phyloP scores from a whole-genome alignment of 2,888 invertebrate genomes.

The Polia nebulosa region DNA sequence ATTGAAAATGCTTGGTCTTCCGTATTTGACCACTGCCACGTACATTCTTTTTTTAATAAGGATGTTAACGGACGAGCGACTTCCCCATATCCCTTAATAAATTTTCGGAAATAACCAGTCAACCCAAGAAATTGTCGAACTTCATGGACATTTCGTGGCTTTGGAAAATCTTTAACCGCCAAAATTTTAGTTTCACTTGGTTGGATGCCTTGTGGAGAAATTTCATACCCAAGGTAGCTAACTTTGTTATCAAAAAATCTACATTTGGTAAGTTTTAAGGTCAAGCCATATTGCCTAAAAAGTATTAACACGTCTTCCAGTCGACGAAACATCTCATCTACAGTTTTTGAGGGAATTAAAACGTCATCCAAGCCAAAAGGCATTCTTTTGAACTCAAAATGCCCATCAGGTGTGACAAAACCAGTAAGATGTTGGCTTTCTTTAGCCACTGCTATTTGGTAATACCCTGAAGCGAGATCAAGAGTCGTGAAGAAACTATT shows the following conservation, averaged over 20 bases:
- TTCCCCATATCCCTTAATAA: neutral
- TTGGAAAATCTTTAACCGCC: neutral
- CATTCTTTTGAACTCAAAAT: no score
- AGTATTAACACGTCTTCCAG: no score
- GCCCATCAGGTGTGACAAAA: no score
- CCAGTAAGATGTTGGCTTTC: neutral
- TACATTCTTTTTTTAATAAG: neutral
- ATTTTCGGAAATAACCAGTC: neutral
- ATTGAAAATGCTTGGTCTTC: neutral
- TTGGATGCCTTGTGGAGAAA: neutral
- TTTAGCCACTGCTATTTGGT: neutral
- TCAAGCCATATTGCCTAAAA: no score
- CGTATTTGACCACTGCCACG: neutral
- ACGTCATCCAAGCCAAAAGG: no score
- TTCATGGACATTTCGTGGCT: neutral
- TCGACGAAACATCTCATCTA: no score
- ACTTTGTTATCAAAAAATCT: neutral
- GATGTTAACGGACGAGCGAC: neutral
- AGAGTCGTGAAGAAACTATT: neutral
- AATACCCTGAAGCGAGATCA: neutral
- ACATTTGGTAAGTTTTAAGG: neutral
- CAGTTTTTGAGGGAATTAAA: no score
- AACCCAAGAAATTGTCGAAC: neutral
- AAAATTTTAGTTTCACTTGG: neutral
- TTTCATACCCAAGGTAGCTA: neutral